phyloP scores from a whole-genome alignment of 2,797 vertebrate genomes.

The Manis pentadactyla region DNA sequence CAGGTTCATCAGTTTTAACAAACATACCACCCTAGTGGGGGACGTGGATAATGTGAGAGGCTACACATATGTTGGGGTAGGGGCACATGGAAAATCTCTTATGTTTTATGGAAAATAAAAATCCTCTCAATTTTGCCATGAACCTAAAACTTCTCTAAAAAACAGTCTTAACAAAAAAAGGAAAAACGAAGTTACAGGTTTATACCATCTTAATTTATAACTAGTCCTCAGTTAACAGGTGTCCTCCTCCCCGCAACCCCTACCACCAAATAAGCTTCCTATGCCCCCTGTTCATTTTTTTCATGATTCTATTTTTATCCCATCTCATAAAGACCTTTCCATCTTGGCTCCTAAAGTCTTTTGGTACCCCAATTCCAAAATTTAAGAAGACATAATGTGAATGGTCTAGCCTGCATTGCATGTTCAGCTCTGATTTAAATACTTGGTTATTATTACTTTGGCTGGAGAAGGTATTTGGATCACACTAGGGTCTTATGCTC shows the following conservation, averaged over 20 bases:
- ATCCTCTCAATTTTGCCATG: background rate
- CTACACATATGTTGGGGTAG: background rate
- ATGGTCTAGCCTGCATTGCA: background rate
- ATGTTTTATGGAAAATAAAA: background rate
- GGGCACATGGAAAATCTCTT: background rate
- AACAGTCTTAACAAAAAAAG: background rate
- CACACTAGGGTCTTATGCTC: background rate
- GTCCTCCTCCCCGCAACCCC: too few species aligned
- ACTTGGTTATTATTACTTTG: background rate
- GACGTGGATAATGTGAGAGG: background rate
- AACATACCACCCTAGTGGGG: background rate
- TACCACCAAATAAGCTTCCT: background rate
- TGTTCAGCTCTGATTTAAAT: conserved; percentile 25
- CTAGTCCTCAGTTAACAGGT: background rate
- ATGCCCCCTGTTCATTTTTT: background rate
- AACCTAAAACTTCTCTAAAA: background rate
- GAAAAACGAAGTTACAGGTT: conserved; percentile 14
- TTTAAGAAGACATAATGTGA: conserved; percentile 38
- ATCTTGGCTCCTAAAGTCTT: background rate
- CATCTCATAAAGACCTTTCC: background rate
- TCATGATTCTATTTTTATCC: background rate
- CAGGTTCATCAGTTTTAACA: background rate
- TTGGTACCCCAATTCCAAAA: conserved; percentile 14
- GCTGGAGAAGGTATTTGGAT: background rate
- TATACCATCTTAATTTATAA: background rate